Evolutionary conservation across 2,113 vertebrate genomes (phyloP), one percentile per base, ranked within the genome.

Genomic region (Symphodus melops): DNA sequence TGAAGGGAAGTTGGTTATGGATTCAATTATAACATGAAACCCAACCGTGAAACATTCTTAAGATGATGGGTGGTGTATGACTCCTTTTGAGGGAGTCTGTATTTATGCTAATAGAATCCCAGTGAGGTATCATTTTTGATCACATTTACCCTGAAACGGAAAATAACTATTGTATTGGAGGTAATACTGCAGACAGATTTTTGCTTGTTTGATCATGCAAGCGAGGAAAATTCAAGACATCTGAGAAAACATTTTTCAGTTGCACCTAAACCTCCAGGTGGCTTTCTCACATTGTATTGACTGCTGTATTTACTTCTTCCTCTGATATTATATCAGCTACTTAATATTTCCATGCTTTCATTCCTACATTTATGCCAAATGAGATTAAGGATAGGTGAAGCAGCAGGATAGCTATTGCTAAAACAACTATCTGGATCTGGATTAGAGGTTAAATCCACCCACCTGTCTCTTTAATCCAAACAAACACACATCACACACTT

Each of bases 1-100:
- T 75, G 70, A 77, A 74, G 33, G 68, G 44, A 72, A 81, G 25
- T 75, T 75, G 59, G 69, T 75, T 74, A 72, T 60, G 60, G 46
- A 61, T 78, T 79, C 51, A 33, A 82, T 86, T 82, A 76, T 37
- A 61, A 83, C 55, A 78, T 68, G 65, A 86, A 84, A 83, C 74
- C 57, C 57, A 68, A 71, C 62, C 25, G 17, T 84, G 71, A 83
- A 70, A 84, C 65, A 65, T 84, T 71, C 49, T 69, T 73, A 57
- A 81, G 37, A 77, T 72, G 57, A 56, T 46, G 41, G 48, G 48
- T 69, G 78, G 42, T 63, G 49, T 72, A 21, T 33, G 72, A 59
- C 55, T 68, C 58, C 23, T 76, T 79, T 75, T 72, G 36, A 79
- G 36, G 44, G 23, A 73, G 71, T 57, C 76, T 61, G 46, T 44